Evolutionary conservation across 2,888 invertebrate genomes (phyloP).

Genomic region (Octonoba sinensis): DNA sequence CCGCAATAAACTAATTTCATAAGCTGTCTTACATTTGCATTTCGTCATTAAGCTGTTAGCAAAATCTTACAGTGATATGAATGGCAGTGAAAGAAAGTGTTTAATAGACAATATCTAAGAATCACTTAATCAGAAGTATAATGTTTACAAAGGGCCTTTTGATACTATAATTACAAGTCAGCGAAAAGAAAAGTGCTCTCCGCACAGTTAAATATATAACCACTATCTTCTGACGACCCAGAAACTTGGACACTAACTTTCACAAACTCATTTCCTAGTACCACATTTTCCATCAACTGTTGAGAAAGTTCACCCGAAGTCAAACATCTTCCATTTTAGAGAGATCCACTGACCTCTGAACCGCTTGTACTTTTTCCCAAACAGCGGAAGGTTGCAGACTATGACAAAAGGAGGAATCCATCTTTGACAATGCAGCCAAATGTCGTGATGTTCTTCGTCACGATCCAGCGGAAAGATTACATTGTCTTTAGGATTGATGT

Average conservation of each 20-base stretch:
- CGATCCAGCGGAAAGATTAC: conserved; percentile 41
- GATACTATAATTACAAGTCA: too few species aligned
- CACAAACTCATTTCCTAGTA: neutral
- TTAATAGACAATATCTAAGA: too few species aligned
- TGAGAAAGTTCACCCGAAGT: conserved; percentile 38
- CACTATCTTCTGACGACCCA: neutral
- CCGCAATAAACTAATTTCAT: too few species aligned
- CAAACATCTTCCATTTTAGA: conserved; percentile 15
- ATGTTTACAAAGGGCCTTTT: too few species aligned
- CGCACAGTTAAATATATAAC: neutral
- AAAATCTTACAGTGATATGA: too few species aligned
- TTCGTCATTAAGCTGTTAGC: too few species aligned
- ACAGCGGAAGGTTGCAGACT: conserved; percentile 25
- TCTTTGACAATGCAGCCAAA: conserved; percentile 50
- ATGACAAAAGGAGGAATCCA: conserved; percentile 32
- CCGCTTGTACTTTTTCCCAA: conserved; percentile 21
- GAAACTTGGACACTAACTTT: neutral
- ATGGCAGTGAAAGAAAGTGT: too few species aligned
- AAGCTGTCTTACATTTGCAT: too few species aligned
- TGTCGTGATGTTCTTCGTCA: conserved; percentile 55
- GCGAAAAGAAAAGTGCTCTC: too few species aligned
- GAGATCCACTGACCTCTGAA: conserved; percentile 46
- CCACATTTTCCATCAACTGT: conserved; percentile 5
- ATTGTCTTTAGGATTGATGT: conserved; percentile 45
- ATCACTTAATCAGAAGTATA: too few species aligned